These are phyloP conservation scores for Morinoia aosen DNA, from an alignment of 2,888 invertebrate genomes.

Conservation along the genomic window DNA sequence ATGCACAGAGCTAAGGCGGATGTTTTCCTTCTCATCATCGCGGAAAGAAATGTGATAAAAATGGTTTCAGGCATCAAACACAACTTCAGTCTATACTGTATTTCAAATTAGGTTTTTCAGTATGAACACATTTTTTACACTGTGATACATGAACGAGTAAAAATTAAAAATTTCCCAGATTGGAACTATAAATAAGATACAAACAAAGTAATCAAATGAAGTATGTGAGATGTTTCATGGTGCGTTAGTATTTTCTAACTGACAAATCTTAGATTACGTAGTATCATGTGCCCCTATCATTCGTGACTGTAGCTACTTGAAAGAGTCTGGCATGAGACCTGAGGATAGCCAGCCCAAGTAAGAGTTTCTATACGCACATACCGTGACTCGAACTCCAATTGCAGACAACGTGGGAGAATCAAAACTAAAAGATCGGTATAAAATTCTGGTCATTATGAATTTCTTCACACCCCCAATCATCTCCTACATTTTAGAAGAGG, in stretches of 20 bases:
- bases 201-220: not conserved
- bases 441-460: not conserved
- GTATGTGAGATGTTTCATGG: not conserved
- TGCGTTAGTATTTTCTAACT: not conserved
- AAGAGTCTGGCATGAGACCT: not conserved
- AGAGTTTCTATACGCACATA: not conserved
- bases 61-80: not conserved
- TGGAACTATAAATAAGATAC: not conserved
- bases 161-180: not conserved
- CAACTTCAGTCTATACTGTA: not conserved
- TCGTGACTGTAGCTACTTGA: not conserved
- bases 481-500: not conserved
- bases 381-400: not conserved
- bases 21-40: not conserved
- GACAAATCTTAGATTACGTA: not conserved
- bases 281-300: not conserved
- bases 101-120: not conserved
- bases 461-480: not conserved
- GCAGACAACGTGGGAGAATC: not conserved
- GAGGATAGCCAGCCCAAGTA: not conserved
- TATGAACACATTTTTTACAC: not conserved
- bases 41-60: not conserved
- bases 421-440: not conserved
- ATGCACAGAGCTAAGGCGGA: not conserved
- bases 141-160: not conserved